phyloP scores from a whole-genome alignment of 2,113 vertebrate genomes.

The Pagrus major region DNA sequence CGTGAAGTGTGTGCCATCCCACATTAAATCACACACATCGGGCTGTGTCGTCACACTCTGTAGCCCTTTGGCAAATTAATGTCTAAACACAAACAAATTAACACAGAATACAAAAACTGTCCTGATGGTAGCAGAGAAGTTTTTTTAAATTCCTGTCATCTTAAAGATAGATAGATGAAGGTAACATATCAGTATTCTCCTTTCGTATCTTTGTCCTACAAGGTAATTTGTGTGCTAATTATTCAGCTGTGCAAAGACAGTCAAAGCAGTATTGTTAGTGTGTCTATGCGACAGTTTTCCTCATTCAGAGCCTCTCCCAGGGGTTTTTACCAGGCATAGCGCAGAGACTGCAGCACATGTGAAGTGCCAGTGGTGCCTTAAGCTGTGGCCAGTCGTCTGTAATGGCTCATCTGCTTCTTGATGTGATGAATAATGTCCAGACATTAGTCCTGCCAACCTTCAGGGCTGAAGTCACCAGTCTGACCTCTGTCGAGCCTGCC shows the following conservation, averaged over 20 bases:
- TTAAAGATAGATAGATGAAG: no score
- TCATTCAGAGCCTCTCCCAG: background rate
- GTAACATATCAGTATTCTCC: background rate
- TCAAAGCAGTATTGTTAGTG: background rate
- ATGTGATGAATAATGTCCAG: constrained; percentile 66
- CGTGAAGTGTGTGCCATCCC: constrained; percentile 39
- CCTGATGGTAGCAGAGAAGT: background rate
- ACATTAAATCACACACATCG: constrained; percentile 64
- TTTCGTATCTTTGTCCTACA: background rate
- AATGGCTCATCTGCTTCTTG: constrained; percentile 59
- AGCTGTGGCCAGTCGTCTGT: constrained; percentile 51
- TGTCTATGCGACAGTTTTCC: background rate
- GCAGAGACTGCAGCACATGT: background rate
- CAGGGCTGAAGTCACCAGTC: constrained; percentile 27
- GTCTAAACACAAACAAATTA: constrained; percentile 39
- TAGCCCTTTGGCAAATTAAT: constrained; percentile 28
- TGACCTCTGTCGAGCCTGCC: constrained; percentile 46
- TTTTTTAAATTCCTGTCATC: background rate
- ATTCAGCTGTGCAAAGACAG: constrained; percentile 10
- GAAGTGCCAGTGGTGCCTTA: constrained; percentile 40
- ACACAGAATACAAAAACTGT: constrained; percentile 4
- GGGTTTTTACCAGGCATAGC: background rate
- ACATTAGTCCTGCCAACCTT: constrained; percentile 40
- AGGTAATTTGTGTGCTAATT: constrained; percentile 9
- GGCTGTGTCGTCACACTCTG: constrained; percentile 35